These are phyloP conservation scores for Andrena praecox DNA, from an alignment of 2,888 invertebrate species.

Conservation along the genomic window DNA sequence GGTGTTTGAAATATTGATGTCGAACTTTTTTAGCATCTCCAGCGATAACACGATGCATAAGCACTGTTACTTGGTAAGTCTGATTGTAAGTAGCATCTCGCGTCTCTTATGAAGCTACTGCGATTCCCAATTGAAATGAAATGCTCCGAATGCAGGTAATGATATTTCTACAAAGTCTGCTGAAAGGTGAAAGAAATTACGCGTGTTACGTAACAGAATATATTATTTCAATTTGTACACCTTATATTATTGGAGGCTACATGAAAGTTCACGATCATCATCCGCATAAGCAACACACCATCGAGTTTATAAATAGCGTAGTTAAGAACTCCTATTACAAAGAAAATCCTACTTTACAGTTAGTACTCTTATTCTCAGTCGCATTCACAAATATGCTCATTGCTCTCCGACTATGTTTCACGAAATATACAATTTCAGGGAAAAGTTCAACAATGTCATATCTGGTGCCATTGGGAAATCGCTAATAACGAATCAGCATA, in stretches of 20 bases:
- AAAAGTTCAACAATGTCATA: conserved; percentile 72
- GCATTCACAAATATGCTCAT: conserved; percentile 2
- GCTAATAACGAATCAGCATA: conserved; percentile 70
- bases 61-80: conserved; percentile 79
- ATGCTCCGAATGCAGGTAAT: conserved; percentile 74
- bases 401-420: conserved; percentile 8
- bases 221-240: conserved; percentile 75
- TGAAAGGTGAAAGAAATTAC: conserved; percentile 73
- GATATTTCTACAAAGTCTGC: conserved; percentile 76
- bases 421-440: conserved; percentile 68
- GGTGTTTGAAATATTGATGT: conserved; percentile 76
- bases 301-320: conserved; percentile 76
- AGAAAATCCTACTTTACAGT: conserved; percentile 74
- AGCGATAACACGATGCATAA: conserved; percentile 78
- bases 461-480: conserved; percentile 69
- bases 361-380: conserved; percentile 25
- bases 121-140: not conserved
- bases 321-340: conserved; percentile 74
- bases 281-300: conserved; percentile 79
- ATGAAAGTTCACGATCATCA: conserved; percentile 80
- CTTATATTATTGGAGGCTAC: conserved; percentile 77
- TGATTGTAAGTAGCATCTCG: conserved; percentile 67
- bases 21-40: conserved; percentile 76
- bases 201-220: conserved; percentile 70
- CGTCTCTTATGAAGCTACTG: not conserved